phyloP scores from a whole-genome alignment of 2,113 vertebrate species.

The Bambusicola thoracicus region DNA sequence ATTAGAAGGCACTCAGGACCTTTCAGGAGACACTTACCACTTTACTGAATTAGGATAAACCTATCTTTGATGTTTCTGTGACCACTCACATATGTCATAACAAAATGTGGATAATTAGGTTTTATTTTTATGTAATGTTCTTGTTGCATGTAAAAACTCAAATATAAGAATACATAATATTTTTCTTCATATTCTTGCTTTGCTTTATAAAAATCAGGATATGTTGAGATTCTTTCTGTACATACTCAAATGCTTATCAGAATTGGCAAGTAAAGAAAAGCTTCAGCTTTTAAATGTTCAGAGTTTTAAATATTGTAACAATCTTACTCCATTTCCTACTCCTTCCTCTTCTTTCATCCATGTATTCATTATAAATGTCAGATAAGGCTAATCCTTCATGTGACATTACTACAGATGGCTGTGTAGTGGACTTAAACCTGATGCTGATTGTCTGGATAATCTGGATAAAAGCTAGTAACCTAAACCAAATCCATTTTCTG shows the following conservation, averaged over 20 bases:
- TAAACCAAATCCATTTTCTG: conserved; percentile 68
- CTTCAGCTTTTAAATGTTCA: not conserved
- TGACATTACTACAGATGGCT: conserved; percentile 68
- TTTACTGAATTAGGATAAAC: conserved; percentile 60
- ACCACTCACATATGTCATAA: conserved; percentile 56
- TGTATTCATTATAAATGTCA: conserved; percentile 69
- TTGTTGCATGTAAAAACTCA: conserved; percentile 27
- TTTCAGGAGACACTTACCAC: conserved; percentile 45
- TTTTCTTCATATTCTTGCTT: not conserved
- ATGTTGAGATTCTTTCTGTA: not conserved
- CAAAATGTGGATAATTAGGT: conserved; percentile 12
- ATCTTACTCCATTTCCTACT: not conserved
- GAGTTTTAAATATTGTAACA: not conserved
- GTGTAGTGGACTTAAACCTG: conserved; percentile 55
- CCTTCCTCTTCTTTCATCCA: not conserved
- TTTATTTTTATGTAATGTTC: conserved; percentile 51
- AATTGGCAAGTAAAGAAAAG: not conserved
- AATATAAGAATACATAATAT: not conserved
- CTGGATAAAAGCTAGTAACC: conserved; percentile 69
- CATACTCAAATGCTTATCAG: not conserved
- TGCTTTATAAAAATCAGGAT: not conserved
- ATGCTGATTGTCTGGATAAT: conserved; percentile 70
- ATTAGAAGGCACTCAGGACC: conserved; percentile 50
- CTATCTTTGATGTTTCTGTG: conserved; percentile 58
- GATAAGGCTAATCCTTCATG: conserved; percentile 70